Conservation (phyloP, 2,797 vertebrate genomes). For the Echeneis naucrates region DNA sequence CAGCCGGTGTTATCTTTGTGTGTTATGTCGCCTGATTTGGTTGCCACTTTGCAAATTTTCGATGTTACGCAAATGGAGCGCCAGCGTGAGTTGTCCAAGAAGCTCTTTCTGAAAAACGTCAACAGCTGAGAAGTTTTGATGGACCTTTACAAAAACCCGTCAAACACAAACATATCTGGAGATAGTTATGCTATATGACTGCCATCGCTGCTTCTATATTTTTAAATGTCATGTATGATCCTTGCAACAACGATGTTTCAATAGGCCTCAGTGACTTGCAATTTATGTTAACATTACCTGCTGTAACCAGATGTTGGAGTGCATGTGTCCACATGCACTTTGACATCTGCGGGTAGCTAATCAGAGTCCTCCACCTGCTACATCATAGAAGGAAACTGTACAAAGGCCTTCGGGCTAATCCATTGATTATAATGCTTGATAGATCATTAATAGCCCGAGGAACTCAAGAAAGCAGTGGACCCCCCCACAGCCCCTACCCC, state of each 20-base stretch:
- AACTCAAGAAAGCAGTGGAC: slow-evolving; percentile 53
- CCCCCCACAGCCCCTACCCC: neutral
- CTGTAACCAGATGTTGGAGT: slow-evolving; percentile 35
- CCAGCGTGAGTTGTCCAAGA: slow-evolving; percentile 46
- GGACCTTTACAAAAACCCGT: neutral
- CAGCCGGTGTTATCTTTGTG: slow-evolving; percentile 45
- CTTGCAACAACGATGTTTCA: neutral
- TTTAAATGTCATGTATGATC: neutral
- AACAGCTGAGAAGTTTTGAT: slow-evolving; percentile 24
- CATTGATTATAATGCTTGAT: slow-evolving; percentile 60
- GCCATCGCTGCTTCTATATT: neutral
- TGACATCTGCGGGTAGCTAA: slow-evolving; percentile 45
- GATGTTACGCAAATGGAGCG: slow-evolving; percentile 74
- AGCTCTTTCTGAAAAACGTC: slow-evolving; percentile 34
- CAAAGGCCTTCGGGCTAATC: slow-evolving; percentile 44
- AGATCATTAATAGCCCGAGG: slow-evolving; percentile 55
- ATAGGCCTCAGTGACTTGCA: slow-evolving; percentile 7
- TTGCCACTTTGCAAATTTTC: slow-evolving; percentile 77
- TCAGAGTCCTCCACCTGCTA: slow-evolving; percentile 12
- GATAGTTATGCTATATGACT: neutral
- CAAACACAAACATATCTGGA: neutral
- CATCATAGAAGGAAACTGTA: slow-evolving; percentile 39
- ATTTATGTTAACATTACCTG: neutral
- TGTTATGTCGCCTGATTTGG: slow-evolving; percentile 74
- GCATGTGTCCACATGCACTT: neutral